Percentiles rank a stretch among this genome's conserved stretches.
These are phyloP conservation scores for Nephila pilipes DNA, from an alignment of 1,140 invertebrate species.

Conservation along the genomic window DNA sequence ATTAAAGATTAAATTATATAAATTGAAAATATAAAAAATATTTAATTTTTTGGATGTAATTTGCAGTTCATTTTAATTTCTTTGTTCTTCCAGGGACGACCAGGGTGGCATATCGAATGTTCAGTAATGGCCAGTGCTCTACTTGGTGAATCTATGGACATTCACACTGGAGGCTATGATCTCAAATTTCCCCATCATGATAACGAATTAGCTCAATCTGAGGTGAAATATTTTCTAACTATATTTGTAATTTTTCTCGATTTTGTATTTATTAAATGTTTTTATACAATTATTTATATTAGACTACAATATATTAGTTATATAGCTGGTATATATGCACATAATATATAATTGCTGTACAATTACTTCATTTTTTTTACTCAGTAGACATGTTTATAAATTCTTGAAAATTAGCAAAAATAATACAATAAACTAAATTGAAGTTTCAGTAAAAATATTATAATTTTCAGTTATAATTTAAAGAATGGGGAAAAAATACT, in stretches of 20 bases:
- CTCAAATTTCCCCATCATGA: conserved; percentile 99
- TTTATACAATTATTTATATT: too few relatives aligned
- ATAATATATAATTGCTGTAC: too few relatives aligned
- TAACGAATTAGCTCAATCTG: conserved; percentile 98
- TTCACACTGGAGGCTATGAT: conserved; percentile 99
- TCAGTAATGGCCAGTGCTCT: conserved; percentile 98
- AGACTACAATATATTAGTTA: too few relatives aligned
- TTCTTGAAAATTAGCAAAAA: too few relatives aligned
- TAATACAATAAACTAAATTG: too few relatives aligned
- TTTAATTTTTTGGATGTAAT: too few relatives aligned
- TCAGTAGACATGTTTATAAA: neutral
- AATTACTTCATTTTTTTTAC: neutral
- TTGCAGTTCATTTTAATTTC: too few relatives aligned
- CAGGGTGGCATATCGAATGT: conserved; percentile 99
- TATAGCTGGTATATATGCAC: too few relatives aligned
- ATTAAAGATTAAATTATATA: neutral
- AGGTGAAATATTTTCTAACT: conserved; percentile 81
- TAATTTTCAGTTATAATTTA: too few relatives aligned
- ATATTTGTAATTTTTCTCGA: neutral
- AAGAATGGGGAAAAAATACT: too few relatives aligned
- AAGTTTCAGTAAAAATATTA: too few relatives aligned
- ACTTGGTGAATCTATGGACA: conserved; percentile 94
- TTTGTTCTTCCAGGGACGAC: conserved; percentile 82
- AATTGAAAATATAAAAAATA: neutral
- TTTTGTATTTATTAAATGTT: too few relatives aligned